Evolutionary conservation across 2,113 vertebrate species (phyloP), one percentile per base, ranked within the genome.

Genomic region (Zapornia atra): DNA sequence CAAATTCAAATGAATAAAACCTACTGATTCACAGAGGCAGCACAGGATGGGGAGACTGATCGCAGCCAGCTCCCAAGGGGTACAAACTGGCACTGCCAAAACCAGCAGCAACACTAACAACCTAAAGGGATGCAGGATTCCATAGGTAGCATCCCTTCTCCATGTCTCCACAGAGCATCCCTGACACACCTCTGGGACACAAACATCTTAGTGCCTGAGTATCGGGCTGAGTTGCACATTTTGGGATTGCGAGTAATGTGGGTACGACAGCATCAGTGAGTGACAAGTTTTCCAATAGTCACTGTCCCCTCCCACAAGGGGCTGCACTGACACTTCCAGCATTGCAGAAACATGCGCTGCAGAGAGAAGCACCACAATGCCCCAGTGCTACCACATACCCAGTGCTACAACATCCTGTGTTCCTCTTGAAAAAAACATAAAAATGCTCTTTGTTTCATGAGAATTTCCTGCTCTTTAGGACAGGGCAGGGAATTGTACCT

Each of bases 121-220:
- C 11, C 42, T 19, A 66, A 75, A 73, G 73, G 20, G 9, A 61
- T 1, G 7, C 29, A 44, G 22, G 16, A 81, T 22, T 15, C 14
- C 20, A 40, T 1, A 29, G 31, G 11, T 16, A 36, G 16, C 25
- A 77, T 6, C 4, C 19, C 24, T 81, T 34, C 19, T 16, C 42
- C 4, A 4, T 2, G 12, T 11, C 18, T 33, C 51, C 69, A 21
- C 63, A 73, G 29, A 69, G 38, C 29, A 69, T 11, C 59, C 59
- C 40, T 34, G 44, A 40, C 11, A 42, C 54, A 48, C 34, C 59
- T 51, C 53, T 13, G 50, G 29, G 34, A 77, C 44, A 42, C 63
- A 83, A 31, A 18, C 16, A 26, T 3, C 3, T 3, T 36, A 13
- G 18, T 38, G 14, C 22, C 44, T 0, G 0, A 76, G 3, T 13